Percentiles rank a stretch among this genome's conserved stretches.
phyloP scores from a whole-genome alignment of 2,797 vertebrate genomes.

The Melanotaenia maccullochi region DNA sequence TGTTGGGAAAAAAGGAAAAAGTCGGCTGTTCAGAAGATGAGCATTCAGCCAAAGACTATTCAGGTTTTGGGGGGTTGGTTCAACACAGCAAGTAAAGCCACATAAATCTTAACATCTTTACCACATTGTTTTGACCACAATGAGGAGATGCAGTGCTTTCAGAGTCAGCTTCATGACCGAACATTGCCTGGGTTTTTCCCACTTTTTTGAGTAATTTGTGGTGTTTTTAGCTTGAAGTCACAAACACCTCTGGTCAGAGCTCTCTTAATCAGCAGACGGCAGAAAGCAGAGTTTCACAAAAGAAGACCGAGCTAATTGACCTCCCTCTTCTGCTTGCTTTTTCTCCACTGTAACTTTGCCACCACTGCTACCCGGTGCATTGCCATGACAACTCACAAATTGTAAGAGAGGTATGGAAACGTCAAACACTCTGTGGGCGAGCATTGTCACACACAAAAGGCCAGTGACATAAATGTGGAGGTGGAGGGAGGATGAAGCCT shows the following conservation, averaged over 20 bases:
- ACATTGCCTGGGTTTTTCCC: conserved; percentile 24
- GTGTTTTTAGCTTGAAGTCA: conserved; percentile 54
- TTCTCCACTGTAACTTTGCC: conserved; percentile 70
- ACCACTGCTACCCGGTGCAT: conserved; percentile 71
- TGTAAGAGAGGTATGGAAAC: conserved; percentile 84
- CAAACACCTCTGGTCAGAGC: conserved; percentile 51
- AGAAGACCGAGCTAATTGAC: conserved; percentile 62
- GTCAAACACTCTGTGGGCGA: conserved; percentile 80
- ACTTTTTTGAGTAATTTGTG: conserved; percentile 31
- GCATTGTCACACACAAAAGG: conserved; percentile 77
- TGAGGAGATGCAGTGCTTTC: conserved; percentile 18
- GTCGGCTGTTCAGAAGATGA: conserved; percentile 30
- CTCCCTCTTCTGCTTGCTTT: conserved; percentile 51
- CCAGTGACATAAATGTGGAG: conserved; percentile 75
- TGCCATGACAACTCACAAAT: conserved; percentile 82
- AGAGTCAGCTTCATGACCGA: conserved; percentile 19
- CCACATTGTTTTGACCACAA: conserved; percentile 25
- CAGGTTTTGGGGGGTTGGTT: conserved; percentile 19
- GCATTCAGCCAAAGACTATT: conserved; percentile 24
- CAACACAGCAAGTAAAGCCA: conserved; percentile 24
- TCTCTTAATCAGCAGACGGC: conserved; percentile 64
- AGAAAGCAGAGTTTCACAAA: conserved; percentile 70
- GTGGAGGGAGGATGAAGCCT: conserved; percentile 69
- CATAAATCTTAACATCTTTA: conserved; percentile 37
- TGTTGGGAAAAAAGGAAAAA: conserved; percentile 2